Evolutionary conservation across 2,888 invertebrate species (phyloP), one percentile per base, ranked within the genome.

Genomic region (Coleophora flavipennella): DNA sequence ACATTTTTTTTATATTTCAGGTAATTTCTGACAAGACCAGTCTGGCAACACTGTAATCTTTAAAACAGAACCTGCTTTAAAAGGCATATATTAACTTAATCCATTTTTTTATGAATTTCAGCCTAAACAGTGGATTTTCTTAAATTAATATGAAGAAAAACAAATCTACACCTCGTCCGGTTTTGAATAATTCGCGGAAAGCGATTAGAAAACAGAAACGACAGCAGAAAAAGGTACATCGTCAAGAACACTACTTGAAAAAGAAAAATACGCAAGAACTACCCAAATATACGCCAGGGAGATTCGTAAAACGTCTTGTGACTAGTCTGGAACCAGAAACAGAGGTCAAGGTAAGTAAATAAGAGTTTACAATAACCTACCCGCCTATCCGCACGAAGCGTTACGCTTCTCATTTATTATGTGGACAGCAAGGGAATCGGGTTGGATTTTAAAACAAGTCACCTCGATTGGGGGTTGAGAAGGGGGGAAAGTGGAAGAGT

Each of bases 141-240:
- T 20, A 4, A 20, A 4, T 29, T 8, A 29, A 14, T 13, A 72
- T 74, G 68, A 80, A 75, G 51, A 77, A 73, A 55, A 41, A 45
- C 3, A 77, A 71, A 50, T 41, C 51, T 10, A 47, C 36, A 3
- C 40, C 49, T 4, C 61, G 59, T n/a, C 63, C 67, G 6, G 61
- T 59, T 45, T 60, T 70, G 43, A 55, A 65, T 35, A 81, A 78
- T 41, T 66, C 87, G 1, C 84, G 94, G 13, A 94, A 93, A 75
- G 86, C 90, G 48, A 62, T 89, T n/a, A 86, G 93, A 0, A 93
- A 93, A 67, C 89, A 91, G 44, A 88, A 90, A 50, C 74, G 91
- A 10, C 80, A 88, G 41, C 81, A 89, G 40, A 94, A 94, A 58
- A 94, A 93, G 59, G 69, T 86, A 27, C 72, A 59, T 43, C 65